Conservation (phyloP, 2,888 invertebrate species). For the Drosophila anomalata region DNA sequence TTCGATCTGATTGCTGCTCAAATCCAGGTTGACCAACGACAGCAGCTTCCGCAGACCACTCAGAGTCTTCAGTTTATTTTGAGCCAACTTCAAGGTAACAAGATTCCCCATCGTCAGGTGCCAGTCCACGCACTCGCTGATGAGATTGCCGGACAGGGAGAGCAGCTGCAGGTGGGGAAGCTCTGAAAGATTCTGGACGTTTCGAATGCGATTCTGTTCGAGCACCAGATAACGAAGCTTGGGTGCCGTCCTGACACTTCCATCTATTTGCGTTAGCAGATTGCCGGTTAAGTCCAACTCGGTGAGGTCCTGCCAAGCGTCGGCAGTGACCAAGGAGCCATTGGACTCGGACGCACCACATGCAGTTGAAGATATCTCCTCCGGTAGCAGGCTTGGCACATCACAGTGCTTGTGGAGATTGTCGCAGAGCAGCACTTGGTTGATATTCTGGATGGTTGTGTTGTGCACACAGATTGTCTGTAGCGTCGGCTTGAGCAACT, state of each 20-base stretch:
- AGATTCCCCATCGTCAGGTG: constrained; percentile 95
- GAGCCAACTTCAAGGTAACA: constrained; percentile 92
- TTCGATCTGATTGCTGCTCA: constrained; percentile 93
- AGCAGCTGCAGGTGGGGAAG: constrained; percentile 91
- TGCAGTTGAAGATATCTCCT: constrained; percentile 1
- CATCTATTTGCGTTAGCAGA: constrained; percentile 90
- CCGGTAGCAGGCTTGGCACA: constrained; percentile 64
- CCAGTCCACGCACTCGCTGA: constrained; percentile 89
- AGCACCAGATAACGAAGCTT: constrained; percentile 89
- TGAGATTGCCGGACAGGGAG: constrained; percentile 92
- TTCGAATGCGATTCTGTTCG: constrained; percentile 91
- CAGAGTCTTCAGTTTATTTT: constrained; percentile 91
- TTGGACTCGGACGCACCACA: constrained; percentile 13
- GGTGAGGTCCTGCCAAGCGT: constrained; percentile 87
- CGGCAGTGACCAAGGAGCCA: constrained; percentile 45
- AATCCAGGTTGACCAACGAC: constrained; percentile 92
- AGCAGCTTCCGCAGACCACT: constrained; percentile 92
- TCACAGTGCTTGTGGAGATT: constrained; percentile 88
- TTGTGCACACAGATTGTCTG: constrained; percentile 84
- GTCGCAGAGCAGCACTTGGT: constrained; percentile 93
- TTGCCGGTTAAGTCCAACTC: constrained; percentile 92
- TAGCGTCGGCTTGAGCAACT: constrained; percentile 83
- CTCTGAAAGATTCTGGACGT: constrained; percentile 90
- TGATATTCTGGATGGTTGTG: constrained; percentile 85
- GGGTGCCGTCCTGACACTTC: constrained; percentile 91